Evolutionary conservation across 2,888 invertebrate species (phyloP).

Genomic region (Lycia hirtaria): DNA sequence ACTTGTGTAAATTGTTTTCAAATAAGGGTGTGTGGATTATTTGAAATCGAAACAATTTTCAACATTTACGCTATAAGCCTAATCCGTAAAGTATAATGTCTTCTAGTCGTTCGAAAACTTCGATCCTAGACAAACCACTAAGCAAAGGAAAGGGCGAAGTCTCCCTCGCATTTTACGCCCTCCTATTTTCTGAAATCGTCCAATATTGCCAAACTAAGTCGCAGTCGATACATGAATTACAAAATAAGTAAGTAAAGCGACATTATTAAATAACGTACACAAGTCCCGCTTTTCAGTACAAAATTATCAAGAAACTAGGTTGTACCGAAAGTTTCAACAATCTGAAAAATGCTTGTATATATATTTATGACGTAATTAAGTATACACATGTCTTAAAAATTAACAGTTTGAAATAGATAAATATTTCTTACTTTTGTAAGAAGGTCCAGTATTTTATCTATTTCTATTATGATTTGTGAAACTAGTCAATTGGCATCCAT

Average conservation of each 20-base stretch:
- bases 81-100: constrained; percentile 58
- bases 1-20: too few species aligned
- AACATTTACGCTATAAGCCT: neutral
- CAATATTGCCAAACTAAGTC: constrained; percentile 99
- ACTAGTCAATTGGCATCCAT: too few species aligned
- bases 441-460: too few species aligned
- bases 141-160: constrained; percentile 97
- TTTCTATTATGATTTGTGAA: too few species aligned
- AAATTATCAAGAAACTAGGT: too few species aligned
- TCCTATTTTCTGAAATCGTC: constrained; percentile 98
- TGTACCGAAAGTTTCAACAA: too few species aligned
- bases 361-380: too few species aligned
- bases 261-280: too few species aligned
- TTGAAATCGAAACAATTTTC: neutral
- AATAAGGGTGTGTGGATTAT: too few species aligned
- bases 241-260: constrained; percentile 90
- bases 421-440: neutral
- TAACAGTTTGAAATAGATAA: neutral
- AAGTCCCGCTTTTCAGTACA: too few species aligned
- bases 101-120: constrained; percentile 88
- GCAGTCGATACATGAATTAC: constrained; percentile 97
- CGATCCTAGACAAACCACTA: constrained; percentile 95
- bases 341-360: too few species aligned
- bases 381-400: too few species aligned
- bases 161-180: constrained; percentile 95